Base-by-base conservation (phyloP, 2,797 vertebrate genomes). In the Carduelis carduelis region DNA sequence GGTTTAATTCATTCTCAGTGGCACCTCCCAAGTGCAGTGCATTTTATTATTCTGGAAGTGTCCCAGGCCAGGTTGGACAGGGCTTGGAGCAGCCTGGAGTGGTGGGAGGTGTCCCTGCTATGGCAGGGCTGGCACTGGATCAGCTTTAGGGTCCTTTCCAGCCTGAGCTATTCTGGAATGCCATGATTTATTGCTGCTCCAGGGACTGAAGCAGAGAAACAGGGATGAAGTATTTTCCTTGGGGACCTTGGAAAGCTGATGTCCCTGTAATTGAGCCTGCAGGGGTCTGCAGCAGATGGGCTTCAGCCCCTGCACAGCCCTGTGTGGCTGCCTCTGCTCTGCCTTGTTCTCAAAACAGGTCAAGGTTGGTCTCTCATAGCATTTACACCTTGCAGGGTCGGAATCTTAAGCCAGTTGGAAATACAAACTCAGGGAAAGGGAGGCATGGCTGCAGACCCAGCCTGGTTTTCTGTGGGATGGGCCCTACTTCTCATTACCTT, bases 401-500 rank as follows among this genome's bases (percentile, higher is more conserved):
- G 69, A 74, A 35, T 72, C 60, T 92, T 20, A 27, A 35, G 5
- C 20, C 22, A 13, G 18, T 14, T 76, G 60, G 16, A 65, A n/a
- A 44, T 32, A 11, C 8, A 22, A 21, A 52, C 44, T 43, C 47
- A 49, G 57, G 69, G 80, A 34, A n/a, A 13, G 49, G 46, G 64
- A 4, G 57, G 35, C 35, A 59, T 20, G 26, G 57, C 57, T 66
- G 63, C 53, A 83, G 43, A 12, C 5, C 20, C 61, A 74, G 24
- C 26, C 30, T 85, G 59, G 12, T 63, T 52, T 39, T 22, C 63
- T 59, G 2, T n/a, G 46, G 41, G 69, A 21, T 65, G 39, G 57
- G 35, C 63, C 18, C 30, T 30, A 1, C 37, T 66, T 28, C 8
- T 86, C 0, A 0, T 56, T 5, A 2, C 39, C 1, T 23, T 60